These are phyloP conservation scores for Tachina grossa DNA, from an alignment of 2,888 invertebrate genomes.

Conservation along the genomic window DNA sequence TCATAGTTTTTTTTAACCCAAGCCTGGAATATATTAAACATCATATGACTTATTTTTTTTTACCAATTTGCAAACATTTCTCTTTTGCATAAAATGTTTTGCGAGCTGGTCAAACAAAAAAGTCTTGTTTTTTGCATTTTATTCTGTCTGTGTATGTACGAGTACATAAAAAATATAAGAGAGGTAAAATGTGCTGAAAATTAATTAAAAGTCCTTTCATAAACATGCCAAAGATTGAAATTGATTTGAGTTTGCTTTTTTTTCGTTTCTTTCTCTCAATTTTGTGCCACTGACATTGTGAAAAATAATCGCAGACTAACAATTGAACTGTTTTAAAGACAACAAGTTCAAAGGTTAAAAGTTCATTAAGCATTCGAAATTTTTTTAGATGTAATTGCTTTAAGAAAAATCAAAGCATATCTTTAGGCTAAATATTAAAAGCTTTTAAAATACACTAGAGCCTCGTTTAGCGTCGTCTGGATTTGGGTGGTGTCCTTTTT, in stretches of 20 bases:
- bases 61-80: too few relatives aligned
- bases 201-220: slow-evolving; percentile 34
- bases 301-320: background rate
- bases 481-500: too few relatives aligned
- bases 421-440: background rate
- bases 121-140: background rate
- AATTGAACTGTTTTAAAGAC: background rate
- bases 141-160: too few relatives aligned
- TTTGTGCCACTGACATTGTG: background rate
- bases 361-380: background rate
- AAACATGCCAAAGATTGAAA: slow-evolving; percentile 10
- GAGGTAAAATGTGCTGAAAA: background rate
- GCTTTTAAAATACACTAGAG: background rate
- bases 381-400: background rate
- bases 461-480: too few relatives aligned
- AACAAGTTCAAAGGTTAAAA: background rate
- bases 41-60: too few relatives aligned
- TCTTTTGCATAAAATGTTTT: too few relatives aligned
- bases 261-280: background rate
- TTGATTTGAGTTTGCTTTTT: slow-evolving; percentile 4
- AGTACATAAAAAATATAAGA: background rate
- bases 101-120: too few relatives aligned
- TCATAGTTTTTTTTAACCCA: too few relatives aligned
- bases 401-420: background rate
- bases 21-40: too few relatives aligned